Percentiles rank a stretch among this genome's conserved stretches.
Conservation (phyloP, 1,140 invertebrate genomes). For the Drosophila baimaii region DNA sequence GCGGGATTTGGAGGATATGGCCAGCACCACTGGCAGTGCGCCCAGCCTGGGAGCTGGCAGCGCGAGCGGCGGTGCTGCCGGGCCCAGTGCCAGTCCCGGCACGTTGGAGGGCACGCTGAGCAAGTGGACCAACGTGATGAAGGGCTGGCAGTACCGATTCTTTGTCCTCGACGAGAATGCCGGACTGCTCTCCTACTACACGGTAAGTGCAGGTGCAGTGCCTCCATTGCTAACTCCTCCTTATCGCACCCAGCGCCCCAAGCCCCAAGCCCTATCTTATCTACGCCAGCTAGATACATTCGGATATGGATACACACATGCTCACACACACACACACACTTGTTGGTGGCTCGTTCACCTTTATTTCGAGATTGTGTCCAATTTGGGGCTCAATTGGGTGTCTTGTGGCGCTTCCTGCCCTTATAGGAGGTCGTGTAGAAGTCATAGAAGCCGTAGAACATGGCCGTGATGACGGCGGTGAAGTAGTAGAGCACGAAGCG, state of each 20-base stretch:
- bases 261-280: conserved; percentile 37
- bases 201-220: conserved; percentile 89
- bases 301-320: conserved; percentile 18
- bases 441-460: conserved; percentile 90
- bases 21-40: conserved; percentile 45
- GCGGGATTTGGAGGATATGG: conserved; percentile 34
- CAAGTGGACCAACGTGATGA: conserved; percentile 99
- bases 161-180: conserved; percentile 99
- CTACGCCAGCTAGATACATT: conserved; percentile 31
- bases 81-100: conserved; percentile 25
- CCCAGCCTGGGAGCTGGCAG: conserved; percentile 20
- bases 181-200: conserved; percentile 98
- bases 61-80: conserved; percentile 11
- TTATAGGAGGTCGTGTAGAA: conserved; percentile 87
- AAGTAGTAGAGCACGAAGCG: conserved; percentile 85
- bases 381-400: conserved; percentile 26
- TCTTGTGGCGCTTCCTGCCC: conserved; percentile 12
- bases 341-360: conserved; percentile 11
- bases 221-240: conserved; percentile 14
- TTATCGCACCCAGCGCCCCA: conserved; percentile 10
- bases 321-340: conserved; percentile 17
- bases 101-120: conserved; percentile 98
- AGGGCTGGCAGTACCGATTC: conserved; percentile 99
- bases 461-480: conserved; percentile 86
- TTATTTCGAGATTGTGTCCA: conserved; percentile 24